Base-by-base conservation (phyloP, 2,888 invertebrate species). In the Coenonympha arcania region DNA sequence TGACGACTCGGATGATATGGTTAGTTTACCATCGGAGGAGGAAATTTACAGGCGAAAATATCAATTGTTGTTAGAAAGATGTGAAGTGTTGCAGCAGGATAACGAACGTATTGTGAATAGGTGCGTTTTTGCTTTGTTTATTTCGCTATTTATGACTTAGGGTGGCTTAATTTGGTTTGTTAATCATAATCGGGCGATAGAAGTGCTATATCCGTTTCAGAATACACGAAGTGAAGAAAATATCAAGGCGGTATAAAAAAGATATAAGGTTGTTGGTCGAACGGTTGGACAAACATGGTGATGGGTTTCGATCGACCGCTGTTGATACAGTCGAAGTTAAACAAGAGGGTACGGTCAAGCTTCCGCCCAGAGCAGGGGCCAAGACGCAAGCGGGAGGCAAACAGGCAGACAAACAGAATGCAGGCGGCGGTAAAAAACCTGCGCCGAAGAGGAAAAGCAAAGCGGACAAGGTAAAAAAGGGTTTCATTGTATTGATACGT, bases 31-130 rank as follows among this genome's bases (percentile, higher is more conserved):
- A 64, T 78, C 82, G 48, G 90, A 91, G 69, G 89, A 90, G 61
- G 90, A 92, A 70, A 84, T 90, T 69, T 92, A 92, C 71, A 91
- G 91, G 66, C 89, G 90, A 71, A 93, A 92, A 80, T 92, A 91
- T 73, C 90, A 92, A 73, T 78, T 92, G 63, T 76, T 93, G 50
- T 75, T 92, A 57, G 92, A 92, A 71, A 89, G 92, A 87, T 93
- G 93, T 76, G 90, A 92, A 79, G 89, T 90, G 61, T 82, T 93
- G 60, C 92, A 93, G 69, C 91, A 92, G 88, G 91, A 92, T 69
- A 93, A 93, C 74, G 92, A 93, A 72, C 88, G 92, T 75, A 83
- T 93, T 59, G 90, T 92, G 50, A 88, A 88, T 78, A 88, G 89
- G 89, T 89, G 70, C 64, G 75, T 72, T 63, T 70, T 24, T 24